phyloP scores from a whole-genome alignment of 2,797 vertebrate species.

The Hippopotamyrus pictus region DNA sequence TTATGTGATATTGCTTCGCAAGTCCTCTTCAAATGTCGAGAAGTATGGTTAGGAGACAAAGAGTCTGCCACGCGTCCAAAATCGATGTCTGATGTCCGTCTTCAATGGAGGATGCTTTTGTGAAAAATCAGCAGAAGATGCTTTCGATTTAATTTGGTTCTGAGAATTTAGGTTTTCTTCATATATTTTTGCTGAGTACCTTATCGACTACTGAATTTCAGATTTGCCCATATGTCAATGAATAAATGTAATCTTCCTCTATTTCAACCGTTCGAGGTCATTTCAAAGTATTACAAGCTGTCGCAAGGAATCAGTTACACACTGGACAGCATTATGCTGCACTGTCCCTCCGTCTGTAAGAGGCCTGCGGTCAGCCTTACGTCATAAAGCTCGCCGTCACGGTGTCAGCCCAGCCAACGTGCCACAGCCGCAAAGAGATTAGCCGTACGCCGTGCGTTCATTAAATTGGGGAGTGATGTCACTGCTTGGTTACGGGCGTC shows the following conservation, averaged over 20 bases:
- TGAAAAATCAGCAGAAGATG: background rate
- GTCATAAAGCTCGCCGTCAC: background rate
- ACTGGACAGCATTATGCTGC: background rate
- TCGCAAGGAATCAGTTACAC: background rate
- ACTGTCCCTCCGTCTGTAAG: background rate
- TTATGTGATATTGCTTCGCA: background rate
- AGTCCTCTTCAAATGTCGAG: background rate
- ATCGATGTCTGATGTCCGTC: background rate
- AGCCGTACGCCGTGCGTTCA: background rate
- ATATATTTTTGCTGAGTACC: background rate
- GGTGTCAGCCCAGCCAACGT: background rate
- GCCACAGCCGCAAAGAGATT: background rate
- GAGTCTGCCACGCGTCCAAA: background rate
- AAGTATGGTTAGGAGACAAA: background rate
- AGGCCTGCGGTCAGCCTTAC: background rate
- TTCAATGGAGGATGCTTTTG: background rate
- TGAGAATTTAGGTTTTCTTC: background rate
- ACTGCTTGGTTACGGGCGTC: background rate
- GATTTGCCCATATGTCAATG: background rate
- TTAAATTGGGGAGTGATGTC: background rate
- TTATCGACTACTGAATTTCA: background rate
- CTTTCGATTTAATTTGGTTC: background rate
- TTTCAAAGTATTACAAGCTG: background rate
- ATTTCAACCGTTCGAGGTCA: background rate
- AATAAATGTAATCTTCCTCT: background rate